Evolutionary conservation across 2,113 vertebrate species (phyloP), one percentile per base, ranked within the genome.

Genomic region (Lophura nycthemera): DNA sequence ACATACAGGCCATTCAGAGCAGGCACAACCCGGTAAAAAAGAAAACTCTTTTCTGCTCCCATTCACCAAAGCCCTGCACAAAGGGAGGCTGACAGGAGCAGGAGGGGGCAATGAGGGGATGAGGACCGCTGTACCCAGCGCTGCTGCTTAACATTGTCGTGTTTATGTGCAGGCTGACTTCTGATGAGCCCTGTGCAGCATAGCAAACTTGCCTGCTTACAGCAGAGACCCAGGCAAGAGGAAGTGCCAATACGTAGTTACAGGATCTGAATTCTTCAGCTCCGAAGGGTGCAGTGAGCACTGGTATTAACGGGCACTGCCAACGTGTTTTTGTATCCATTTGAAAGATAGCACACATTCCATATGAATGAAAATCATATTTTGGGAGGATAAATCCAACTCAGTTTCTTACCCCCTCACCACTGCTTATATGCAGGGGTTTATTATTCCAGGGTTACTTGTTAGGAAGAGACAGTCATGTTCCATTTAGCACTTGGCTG

Each of bases 401-500:
- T 47, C 24, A 65, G 34, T 56, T 65, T 91, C 69, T 76, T 92
- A 72, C 72, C 83, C 34, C 76, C 90, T 43, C 22, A 8, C 52
- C 32, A 22, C 15, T 75, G 65, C 43, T 59, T 19, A 54, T 24
- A n/a, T 74, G 19, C 69, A 81, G n/a, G 61, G 38, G 61, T 95
- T 97, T 93, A 91, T 81, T 83, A 84, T 70, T 88, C 93, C 83
- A 61, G 69, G 57, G 72, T 13, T 92, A 78, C 90, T 88, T 30
- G 24, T 86, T 80, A 92, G 65, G 56, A 74, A 79, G 47, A 72
- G 74, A 85, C 50, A 61, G n/a, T 61, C 3, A 4, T 27, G 45
- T 52, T 89, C 66, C 66, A 36, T 61, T 83, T 54, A 60, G 77
- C 36, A 48, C 34, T 56, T 50, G 90, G 83, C 78, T 83, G 73